A percentile compares a stretch with the other conserved stretches of the same genome.
Evolutionary conservation across 2,113 vertebrate genomes (phyloP).

Genomic region (Tylochromis polylepis): DNA sequence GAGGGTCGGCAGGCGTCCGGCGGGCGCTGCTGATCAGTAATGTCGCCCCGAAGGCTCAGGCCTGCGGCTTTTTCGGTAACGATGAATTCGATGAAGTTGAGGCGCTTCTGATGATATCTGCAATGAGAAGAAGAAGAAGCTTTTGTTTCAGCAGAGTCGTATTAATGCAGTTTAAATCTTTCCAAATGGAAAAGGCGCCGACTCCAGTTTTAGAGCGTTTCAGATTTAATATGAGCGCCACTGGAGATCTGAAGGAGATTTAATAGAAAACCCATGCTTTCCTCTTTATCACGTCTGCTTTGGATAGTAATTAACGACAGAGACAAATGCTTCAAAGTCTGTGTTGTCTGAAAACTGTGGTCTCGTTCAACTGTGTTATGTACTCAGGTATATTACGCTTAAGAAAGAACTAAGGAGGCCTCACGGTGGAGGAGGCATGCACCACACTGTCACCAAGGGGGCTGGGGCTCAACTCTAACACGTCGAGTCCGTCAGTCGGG

Average conservation of each 20-base stretch:
- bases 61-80: background rate
- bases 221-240: background rate
- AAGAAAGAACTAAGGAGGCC: background rate
- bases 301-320: background rate
- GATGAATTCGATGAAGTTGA: background rate
- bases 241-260: background rate
- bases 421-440: accelerated
- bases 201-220: background rate
- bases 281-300: background rate
- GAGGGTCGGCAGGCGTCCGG: background rate
- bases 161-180: background rate
- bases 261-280: background rate
- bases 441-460: accelerated
- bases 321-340: background rate
- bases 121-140: background rate
- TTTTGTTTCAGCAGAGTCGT: background rate
- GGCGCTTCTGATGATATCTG: background rate
- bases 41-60: background rate
- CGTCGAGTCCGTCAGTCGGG: background rate
- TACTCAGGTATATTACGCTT: background rate
- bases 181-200: accelerated
- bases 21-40: background rate
- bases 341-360: background rate
- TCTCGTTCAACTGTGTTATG: background rate
- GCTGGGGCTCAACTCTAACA: background rate